phyloP scores from a whole-genome alignment of 2,113 vertebrate species.

The Hystrix cristata region DNA sequence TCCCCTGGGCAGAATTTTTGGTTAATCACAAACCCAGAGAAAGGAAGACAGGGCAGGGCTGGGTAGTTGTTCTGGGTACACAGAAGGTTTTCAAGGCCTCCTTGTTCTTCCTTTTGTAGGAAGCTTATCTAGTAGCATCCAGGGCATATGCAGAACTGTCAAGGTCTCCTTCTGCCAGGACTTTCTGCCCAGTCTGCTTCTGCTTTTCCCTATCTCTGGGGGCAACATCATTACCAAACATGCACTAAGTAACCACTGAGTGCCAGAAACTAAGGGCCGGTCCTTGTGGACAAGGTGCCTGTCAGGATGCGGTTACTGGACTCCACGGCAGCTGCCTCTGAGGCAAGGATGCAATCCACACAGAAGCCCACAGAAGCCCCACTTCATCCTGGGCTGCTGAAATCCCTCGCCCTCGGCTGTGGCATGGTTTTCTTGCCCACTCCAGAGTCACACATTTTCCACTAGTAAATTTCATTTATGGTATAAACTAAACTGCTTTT shows the following conservation, averaged over 20 bases:
- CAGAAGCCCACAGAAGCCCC: background rate
- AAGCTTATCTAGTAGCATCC: slow-evolving; percentile 58
- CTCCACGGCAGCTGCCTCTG: background rate
- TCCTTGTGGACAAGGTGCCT: too few relatives aligned
- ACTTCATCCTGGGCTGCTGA: background rate
- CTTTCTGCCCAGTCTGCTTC: background rate
- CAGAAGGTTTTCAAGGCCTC: background rate
- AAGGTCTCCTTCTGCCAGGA: background rate
- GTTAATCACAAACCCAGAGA: background rate
- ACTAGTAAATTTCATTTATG: background rate
- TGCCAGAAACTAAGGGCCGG: background rate
- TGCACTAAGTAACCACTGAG: background rate
- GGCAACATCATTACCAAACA: background rate
- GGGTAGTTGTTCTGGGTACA: background rate
- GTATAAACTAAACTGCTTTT: background rate
- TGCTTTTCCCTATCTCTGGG: background rate
- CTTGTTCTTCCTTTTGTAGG: slow-evolving; percentile 32
- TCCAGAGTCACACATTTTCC: background rate
- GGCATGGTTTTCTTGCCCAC: background rate
- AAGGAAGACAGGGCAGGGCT: background rate
- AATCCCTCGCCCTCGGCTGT: background rate
- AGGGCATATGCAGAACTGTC: background rate
- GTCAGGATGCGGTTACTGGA: background rate
- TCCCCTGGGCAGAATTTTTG: background rate
- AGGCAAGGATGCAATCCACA: background rate